Conservation (phyloP, 2,113 vertebrate species). For the Sialia sialis region DNA sequence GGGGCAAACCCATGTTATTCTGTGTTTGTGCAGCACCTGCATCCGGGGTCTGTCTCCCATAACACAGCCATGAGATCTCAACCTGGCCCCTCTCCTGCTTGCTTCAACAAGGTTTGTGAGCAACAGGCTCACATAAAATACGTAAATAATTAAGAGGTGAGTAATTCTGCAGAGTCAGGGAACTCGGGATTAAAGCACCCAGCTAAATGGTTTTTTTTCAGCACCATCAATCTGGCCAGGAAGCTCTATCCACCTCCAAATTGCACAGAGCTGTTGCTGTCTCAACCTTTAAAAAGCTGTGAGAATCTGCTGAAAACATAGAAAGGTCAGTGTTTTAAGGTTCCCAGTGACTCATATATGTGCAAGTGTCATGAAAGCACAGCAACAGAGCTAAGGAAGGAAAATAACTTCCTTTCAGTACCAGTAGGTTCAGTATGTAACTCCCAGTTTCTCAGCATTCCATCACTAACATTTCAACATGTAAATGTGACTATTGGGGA, state of each 20-base stretch:
- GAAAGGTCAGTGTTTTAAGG: not conserved
- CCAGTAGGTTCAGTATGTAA: not conserved
- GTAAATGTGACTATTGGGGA: not conserved
- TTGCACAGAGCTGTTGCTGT: not conserved
- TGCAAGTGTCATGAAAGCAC: not conserved
- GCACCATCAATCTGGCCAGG: not conserved
- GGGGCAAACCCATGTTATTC: not conserved
- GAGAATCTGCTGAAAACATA: not conserved
- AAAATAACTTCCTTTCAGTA: conserved; percentile 22
- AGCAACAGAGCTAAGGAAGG: not conserved
- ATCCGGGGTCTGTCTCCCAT: not conserved
- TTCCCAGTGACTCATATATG: not conserved
- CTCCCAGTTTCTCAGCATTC: not conserved
- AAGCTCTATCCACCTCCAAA: not conserved
- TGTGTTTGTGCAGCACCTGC: not conserved
- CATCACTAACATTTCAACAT: not conserved
- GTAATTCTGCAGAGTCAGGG: not conserved
- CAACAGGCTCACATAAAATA: not conserved
- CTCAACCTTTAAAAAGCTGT: not conserved
- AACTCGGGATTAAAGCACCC: not conserved
- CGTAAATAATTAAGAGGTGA: not conserved
- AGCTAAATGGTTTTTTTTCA: not conserved
- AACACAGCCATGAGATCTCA: not conserved
- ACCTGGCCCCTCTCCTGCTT: not conserved
- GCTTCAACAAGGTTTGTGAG: not conserved